Evolutionary conservation across 2,888 invertebrate genomes (phyloP).

Genomic region (Mellilla xanthometata): DNA sequence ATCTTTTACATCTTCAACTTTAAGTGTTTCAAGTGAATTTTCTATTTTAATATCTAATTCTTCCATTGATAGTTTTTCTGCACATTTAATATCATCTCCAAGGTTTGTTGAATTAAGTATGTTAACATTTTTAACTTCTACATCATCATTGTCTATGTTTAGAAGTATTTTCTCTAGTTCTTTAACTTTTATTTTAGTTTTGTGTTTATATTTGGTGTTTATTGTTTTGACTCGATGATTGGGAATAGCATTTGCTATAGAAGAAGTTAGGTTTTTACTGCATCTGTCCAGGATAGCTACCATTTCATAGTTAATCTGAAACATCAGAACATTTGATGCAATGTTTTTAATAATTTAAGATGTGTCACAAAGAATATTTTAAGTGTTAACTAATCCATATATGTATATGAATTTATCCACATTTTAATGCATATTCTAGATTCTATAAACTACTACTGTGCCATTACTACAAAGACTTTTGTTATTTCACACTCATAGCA

Average conservation of each 20-base stretch:
- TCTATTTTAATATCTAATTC: conserved; percentile 18
- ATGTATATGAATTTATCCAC: no score
- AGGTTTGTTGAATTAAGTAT: neutral
- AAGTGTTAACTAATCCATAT: no score
- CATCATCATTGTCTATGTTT: conserved; percentile 11
- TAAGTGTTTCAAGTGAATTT: neutral
- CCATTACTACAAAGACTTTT: no score
- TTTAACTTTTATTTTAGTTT: neutral
- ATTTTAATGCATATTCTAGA: no score
- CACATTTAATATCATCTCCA: neutral
- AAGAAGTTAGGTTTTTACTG: conserved; percentile 15
- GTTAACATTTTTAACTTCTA: neutral
- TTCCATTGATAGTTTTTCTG: conserved; percentile 2
- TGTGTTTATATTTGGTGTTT: conserved; percentile 5
- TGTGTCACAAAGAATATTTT: no score
- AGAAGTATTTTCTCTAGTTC: conserved; percentile 15
- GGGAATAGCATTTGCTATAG: conserved; percentile 8
- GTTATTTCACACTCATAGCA: no score
- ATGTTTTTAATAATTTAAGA: no score
- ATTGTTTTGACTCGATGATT: conserved; percentile 16
- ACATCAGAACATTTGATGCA: neutral
- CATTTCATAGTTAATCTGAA: conserved; percentile 51
- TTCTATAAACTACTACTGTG: no score
- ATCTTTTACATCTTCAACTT: conserved; percentile 8
- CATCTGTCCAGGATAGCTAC: conserved; percentile 15